These are phyloP conservation scores for Epicauta chinensis DNA, from an alignment of 1,140 invertebrate genomes.

Conservation along the genomic window DNA sequence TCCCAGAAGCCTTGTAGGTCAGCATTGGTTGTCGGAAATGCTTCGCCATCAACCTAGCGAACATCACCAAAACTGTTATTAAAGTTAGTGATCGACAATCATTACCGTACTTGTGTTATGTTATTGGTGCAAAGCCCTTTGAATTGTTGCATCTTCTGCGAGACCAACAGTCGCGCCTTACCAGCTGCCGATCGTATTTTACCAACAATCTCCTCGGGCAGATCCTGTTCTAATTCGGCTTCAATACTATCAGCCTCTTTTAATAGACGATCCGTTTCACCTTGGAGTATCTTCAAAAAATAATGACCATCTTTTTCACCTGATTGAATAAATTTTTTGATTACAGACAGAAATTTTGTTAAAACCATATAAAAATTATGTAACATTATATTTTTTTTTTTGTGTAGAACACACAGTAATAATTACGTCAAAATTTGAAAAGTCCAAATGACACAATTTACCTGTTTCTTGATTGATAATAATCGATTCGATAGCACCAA, in stretches of 20 bases:
- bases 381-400: background rate
- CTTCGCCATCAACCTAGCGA: constrained; percentile 60
- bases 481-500: too few relatives aligned
- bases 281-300: constrained; percentile 66
- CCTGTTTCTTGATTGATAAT: constrained; percentile 20
- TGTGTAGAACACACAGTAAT: background rate
- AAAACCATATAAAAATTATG: background rate
- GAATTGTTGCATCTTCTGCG: constrained; percentile 94
- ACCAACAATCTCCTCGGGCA: constrained; percentile 74
- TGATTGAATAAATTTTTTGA: constrained; percentile 3
- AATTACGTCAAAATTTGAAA: background rate
- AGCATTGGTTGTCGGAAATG: constrained; percentile 79
- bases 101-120: constrained; percentile 53
- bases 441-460: constrained; percentile 7
- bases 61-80: too few relatives aligned
- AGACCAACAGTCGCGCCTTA: constrained; percentile 81
- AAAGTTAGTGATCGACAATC: background rate
- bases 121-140: constrained; percentile 75
- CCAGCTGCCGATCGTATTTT: constrained; percentile 81
- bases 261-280: constrained; percentile 63
- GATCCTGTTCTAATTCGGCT: constrained; percentile 47
- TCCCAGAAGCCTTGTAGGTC: constrained; percentile 96
- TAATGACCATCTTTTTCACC: constrained; percentile 63
- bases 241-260: constrained; percentile 61
- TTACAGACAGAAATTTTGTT: background rate